Evolutionary conservation across 2,888 invertebrate species (phyloP), one percentile per base, ranked within the genome.

Genomic region (Drosophila heteroneura): DNA sequence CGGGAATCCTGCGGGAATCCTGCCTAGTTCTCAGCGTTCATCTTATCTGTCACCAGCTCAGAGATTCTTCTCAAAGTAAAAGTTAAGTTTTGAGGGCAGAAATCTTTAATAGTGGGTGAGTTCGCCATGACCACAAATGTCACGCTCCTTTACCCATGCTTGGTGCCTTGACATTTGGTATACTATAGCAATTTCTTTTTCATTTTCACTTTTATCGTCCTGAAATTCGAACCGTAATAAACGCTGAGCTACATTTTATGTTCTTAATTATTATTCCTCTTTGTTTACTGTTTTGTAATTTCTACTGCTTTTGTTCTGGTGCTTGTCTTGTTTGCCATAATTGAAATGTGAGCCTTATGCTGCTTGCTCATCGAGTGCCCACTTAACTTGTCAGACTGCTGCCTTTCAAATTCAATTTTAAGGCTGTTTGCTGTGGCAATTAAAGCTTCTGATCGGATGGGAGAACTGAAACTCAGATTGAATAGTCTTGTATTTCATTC

Each of bases 161-260:
- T 22, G 56, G 52, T 56, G 60, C 32, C 61, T 33, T 63, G 59
- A 37, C 70, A 57, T 66, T 74, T 62, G 10, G 49, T 41, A 57
- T n/a, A 28, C 37, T 7, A 6, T 4, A 37, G 41, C 54, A 26
- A 53, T 49, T 49, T 37, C 37, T 26, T 65, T 58, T 78, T 67
- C 33, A 74, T 76, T 66, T 81, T 77, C 59, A 76, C 66, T 71
- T 77, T 77, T 62, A 69, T 69, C 60, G 65, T 16, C 71, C 69
- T 71, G 85, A 81, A 85, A 85, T 81, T 85, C 75, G 79, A 85
- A 81, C 60, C 83, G 71, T 70, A 76, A 81, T 85, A 77, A 79
- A 79, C 37, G 73, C 62, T 67, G 54, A 53, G 63, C 61, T 49
- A 68, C 71, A 49, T 74, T 82, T 83, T 72, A 79, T 85, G 74